A percentile compares a stretch with the other conserved stretches of the same genome.
Conservation (phyloP, 2,113 vertebrate genomes). For the Callorhinus ursinus region DNA sequence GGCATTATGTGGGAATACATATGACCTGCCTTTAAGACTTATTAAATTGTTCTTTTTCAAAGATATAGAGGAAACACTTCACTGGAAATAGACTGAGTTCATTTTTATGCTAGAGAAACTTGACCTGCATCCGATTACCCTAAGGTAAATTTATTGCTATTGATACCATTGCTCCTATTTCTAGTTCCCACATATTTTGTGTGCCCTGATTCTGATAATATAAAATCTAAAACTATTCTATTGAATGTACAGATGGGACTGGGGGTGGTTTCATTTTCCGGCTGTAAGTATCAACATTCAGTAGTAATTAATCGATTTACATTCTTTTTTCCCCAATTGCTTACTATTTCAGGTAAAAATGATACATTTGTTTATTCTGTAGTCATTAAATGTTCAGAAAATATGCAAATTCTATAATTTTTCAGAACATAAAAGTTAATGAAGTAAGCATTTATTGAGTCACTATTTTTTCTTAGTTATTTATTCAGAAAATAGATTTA, state of each 20-base stretch:
- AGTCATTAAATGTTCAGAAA: not conserved
- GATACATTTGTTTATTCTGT: not conserved
- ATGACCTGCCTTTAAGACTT: not conserved
- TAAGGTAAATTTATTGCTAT: not conserved
- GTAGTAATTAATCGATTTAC: not conserved
- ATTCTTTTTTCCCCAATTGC: not conserved
- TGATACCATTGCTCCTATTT: not conserved
- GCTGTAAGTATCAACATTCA: not conserved
- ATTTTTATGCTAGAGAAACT: not conserved
- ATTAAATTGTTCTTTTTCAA: not conserved
- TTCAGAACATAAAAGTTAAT: not conserved
- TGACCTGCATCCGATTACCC: not conserved
- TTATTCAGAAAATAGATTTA: constrained; percentile 28
- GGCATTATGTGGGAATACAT: not conserved
- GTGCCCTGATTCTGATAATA: not conserved
- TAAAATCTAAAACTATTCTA: not conserved
- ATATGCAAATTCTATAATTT: not conserved
- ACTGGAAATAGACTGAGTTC: not conserved
- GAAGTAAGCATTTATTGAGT: not conserved
- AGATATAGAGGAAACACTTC: not conserved
- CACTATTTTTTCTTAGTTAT: not conserved
- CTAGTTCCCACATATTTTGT: not conserved
- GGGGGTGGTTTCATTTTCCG: not conserved
- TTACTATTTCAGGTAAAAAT: not conserved
- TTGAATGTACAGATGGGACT: not conserved